These are phyloP conservation scores for Sebastes miniatus DNA, from an alignment of 2,797 vertebrate species.

Conservation along the genomic window DNA sequence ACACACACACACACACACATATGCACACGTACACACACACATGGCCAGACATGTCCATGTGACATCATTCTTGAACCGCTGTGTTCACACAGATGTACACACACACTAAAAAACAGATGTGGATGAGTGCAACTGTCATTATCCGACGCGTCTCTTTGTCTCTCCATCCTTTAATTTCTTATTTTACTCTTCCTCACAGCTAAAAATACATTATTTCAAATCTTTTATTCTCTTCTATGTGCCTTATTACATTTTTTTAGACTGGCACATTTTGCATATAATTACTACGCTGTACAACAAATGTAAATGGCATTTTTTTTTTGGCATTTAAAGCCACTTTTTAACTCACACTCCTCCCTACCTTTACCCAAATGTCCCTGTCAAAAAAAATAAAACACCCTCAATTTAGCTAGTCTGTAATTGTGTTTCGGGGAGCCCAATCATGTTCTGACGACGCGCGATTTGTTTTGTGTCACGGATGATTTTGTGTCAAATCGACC, in stretches of 20 bases:
- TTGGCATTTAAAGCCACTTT: conserved; percentile 35
- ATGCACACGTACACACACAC: conserved; percentile 13
- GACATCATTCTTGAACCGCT: conserved; percentile 67
- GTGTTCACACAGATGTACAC: conserved; percentile 27
- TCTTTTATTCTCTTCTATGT: conserved; percentile 57
- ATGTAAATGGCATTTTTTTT: conserved; percentile 40
- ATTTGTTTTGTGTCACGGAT: conserved; percentile 84
- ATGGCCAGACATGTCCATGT: conserved; percentile 67
- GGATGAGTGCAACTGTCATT: conserved; percentile 67
- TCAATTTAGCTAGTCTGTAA: conserved; percentile 71
- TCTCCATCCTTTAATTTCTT: conserved; percentile 54
- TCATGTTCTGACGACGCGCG: conserved; percentile 74
- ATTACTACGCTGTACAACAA: conserved; percentile 54
- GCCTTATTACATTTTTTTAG: conserved; percentile 53
- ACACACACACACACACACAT: not conserved
- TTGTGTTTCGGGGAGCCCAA: conserved; percentile 75
- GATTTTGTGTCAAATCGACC: conserved; percentile 79
- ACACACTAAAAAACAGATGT: conserved; percentile 62
- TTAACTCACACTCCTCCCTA: conserved; percentile 44
- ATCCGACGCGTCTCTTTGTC: conserved; percentile 53
- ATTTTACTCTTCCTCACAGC: conserved; percentile 44
- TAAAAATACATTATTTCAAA: conserved; percentile 65
- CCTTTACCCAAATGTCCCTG: conserved; percentile 55
- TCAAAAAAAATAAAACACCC: conserved; percentile 59
- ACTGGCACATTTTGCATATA: conserved; percentile 59